A percentile compares a stretch with the other conserved stretches of the same genome.
These are phyloP conservation scores for Ciconia nigra DNA, from an alignment of 2,797 vertebrate species.

Conservation along the genomic window DNA sequence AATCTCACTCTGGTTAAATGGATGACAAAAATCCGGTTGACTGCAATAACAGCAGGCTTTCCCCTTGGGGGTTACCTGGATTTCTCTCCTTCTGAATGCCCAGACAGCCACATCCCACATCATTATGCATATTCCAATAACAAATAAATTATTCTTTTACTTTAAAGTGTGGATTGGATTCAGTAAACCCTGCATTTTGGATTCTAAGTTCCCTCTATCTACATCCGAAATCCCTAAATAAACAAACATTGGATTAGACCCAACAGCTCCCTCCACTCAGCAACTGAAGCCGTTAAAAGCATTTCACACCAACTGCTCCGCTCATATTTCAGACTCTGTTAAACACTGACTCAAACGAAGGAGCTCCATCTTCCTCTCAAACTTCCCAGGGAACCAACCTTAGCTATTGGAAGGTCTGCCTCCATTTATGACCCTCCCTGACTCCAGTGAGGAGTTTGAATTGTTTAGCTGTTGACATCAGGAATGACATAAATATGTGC, in stretches of 20 bases:
- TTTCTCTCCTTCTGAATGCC: background rate
- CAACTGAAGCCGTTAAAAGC: background rate
- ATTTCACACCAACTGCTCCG: background rate
- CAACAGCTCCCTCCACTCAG: background rate
- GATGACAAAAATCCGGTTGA: background rate
- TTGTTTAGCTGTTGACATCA: background rate
- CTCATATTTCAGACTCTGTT: background rate
- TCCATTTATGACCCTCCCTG: background rate
- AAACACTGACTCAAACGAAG: background rate
- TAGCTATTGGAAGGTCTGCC: background rate
- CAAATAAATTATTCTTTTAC: background rate
- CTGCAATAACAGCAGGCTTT: background rate
- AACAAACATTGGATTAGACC: slow-evolving; percentile 35
- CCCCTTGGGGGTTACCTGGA: background rate
- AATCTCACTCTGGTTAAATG: background rate
- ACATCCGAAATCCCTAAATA: background rate
- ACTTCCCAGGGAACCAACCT: background rate
- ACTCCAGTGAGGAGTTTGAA: background rate
- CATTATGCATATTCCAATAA: background rate
- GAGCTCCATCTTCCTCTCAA: background rate
- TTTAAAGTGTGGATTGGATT: background rate
- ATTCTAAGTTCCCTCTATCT: background rate
- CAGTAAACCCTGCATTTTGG: background rate
- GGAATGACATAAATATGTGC: background rate
- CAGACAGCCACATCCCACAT: background rate